These are phyloP conservation scores for Antheraea yamamai DNA, from an alignment of 2,888 invertebrate genomes.

Conservation along the genomic window DNA sequence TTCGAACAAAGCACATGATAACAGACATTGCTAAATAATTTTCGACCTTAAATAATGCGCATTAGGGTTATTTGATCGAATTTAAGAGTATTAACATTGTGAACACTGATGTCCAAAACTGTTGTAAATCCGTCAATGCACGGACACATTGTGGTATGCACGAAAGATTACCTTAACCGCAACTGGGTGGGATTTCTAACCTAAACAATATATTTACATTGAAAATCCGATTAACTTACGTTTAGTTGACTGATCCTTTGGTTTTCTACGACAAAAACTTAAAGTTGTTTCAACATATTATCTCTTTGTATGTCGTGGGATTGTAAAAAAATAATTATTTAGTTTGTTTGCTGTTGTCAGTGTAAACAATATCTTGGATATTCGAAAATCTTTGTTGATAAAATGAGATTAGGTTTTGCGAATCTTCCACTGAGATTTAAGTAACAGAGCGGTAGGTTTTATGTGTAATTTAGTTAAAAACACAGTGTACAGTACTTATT, in stretches of 20 bases:
- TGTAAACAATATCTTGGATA: conserved; percentile 46
- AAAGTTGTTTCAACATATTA: conserved; percentile 42
- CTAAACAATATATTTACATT: conserved; percentile 65
- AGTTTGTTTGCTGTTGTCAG: conserved; percentile 52
- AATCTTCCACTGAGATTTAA: conserved; percentile 16
- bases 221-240: conserved; percentile 71
- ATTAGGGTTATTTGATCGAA: conserved; percentile 23
- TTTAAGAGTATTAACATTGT: conserved; percentile 30
- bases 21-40: conserved; percentile 1
- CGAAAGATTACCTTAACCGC: conserved; percentile 36
- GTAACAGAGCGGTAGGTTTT: conserved; percentile 9
- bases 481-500: not conserved
- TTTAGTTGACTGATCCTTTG: conserved; percentile 54
- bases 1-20: conserved; percentile 17
- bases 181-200: conserved; percentile 60
- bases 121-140: conserved; percentile 60
- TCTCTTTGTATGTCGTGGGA: conserved; percentile 52
- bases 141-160: conserved; percentile 41
- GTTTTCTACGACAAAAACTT: conserved; percentile 47
- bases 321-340: conserved; percentile 43
- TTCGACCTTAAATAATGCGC: conserved; percentile 6
- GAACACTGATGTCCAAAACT: conserved; percentile 43
- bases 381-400: conserved; percentile 38
- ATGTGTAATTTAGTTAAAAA: not conserved
- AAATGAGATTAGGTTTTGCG: conserved; percentile 46